Conservation (phyloP, 92 coral and sea anemone genomes). For the Hydrozoanthus gracilis region DNA sequence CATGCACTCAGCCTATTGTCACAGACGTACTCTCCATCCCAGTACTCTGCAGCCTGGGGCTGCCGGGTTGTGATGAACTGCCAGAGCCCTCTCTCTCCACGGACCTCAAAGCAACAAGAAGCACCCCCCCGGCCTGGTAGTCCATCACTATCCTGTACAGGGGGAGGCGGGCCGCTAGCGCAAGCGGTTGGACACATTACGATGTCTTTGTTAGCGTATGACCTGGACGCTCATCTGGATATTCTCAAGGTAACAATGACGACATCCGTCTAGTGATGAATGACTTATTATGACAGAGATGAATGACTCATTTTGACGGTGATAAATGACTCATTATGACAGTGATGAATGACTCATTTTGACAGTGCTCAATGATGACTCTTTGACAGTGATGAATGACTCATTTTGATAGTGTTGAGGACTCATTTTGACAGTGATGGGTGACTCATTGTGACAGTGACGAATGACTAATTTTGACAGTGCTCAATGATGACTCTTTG, state of each 20-base stretch:
- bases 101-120: slow-evolving; percentile 52
- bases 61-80: slow-evolving; percentile 81
- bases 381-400: too few relatives aligned
- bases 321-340: not conserved
- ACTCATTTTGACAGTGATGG: too few relatives aligned
- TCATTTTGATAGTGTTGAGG: too few relatives aligned
- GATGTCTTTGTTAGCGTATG: slow-evolving; percentile 92
- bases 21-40: slow-evolving; percentile 83
- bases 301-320: too few relatives aligned
- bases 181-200: slow-evolving; percentile 87
- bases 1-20: slow-evolving; percentile 80
- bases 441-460: not conserved
- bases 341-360: not conserved
- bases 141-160: slow-evolving; percentile 80
- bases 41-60: slow-evolving; percentile 90
- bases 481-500: not conserved
- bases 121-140: slow-evolving; percentile 80
- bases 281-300: too few relatives aligned
- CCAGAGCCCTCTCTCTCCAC: slow-evolving; percentile 86
- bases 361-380: not conserved
- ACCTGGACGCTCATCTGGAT: slow-evolving; percentile 90
- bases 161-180: slow-evolving; percentile 95
- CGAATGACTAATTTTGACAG: not conserved
- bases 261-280: too few relatives aligned
- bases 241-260: slow-evolving; percentile 67